Percentiles rank a stretch among this genome's conserved stretches.
phyloP scores from a whole-genome alignment of 2,113 vertebrate species.

The Pedionomus torquatus region DNA sequence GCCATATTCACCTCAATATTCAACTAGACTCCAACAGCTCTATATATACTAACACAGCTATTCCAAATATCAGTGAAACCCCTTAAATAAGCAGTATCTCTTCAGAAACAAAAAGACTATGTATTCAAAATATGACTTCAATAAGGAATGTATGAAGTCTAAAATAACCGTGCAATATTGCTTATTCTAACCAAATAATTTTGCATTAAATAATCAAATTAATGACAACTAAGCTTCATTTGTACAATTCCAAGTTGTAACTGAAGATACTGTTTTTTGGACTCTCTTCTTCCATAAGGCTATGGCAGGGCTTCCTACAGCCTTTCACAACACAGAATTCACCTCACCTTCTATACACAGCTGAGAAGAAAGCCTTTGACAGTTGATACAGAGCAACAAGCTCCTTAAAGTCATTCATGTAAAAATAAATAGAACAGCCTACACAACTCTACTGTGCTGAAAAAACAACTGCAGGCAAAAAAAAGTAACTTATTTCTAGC shows the following conservation, averaged over 20 bases:
- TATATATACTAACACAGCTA: not conserved
- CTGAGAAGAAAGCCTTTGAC: not conserved
- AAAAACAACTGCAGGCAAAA: not conserved
- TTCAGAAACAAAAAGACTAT: not conserved
- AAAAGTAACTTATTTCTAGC: not conserved
- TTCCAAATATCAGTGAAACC: not conserved
- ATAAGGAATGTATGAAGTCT: not conserved
- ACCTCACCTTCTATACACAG: not conserved
- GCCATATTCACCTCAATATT: not conserved
- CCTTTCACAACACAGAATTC: not conserved
- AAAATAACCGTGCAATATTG: not conserved
- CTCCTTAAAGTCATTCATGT: not conserved
- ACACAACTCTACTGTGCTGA: not conserved
- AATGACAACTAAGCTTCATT: not conserved
- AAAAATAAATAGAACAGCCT: not conserved
- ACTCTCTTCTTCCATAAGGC: not conserved
- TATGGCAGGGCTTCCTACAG: not conserved
- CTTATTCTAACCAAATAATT: not conserved
- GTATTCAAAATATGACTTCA: not conserved
- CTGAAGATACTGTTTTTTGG: not conserved
- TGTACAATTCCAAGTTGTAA: not conserved
- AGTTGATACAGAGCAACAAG: not conserved
- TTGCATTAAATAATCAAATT: not conserved
- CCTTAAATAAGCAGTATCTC: not conserved
- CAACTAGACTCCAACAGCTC: not conserved